Evolutionary conservation across 2,113 vertebrate species (phyloP), one percentile per base, ranked within the genome.

Genomic region (Apus apus): DNA sequence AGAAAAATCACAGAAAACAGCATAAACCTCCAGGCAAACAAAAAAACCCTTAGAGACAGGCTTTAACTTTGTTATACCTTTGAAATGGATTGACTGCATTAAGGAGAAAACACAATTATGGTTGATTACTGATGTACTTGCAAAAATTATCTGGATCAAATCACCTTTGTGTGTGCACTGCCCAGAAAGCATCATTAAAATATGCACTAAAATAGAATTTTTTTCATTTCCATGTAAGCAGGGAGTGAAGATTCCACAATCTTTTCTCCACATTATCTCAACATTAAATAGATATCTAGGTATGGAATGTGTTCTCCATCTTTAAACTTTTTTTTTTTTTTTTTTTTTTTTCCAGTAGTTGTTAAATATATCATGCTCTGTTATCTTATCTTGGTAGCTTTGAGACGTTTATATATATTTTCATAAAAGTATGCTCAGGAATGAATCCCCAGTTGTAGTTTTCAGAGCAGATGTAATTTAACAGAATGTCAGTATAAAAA

Each of bases 291-390:
- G 67, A 53, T 77, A 78, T 71, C 67, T 83, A 57, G 32, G 14
- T 16, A 67, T 86, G 91, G 91, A 96, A 93, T 88, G 75, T 65
- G 56, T 67, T 96, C 87, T 54, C 45, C 26, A 29, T 66, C 68
- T 90, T 73, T 57, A 90, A 91, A 67, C 43, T 36, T 11, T 89
- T 89, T 85, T 92, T 85, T 29, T 85, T 92, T 85, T 29, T 36
- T 11, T 89, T 89, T 36, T 11, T 89, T 89, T 85, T 92, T 85
- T 29, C 30, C 23, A 32, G 68, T 79, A 73, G 50, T 81, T 87
- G 26, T 90, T 92, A 92, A 82, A 87, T 87, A 73, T 62, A 82
- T 91, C 78, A 93, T 60, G 27, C 61, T 54, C 40, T 71, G 20
- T 73, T 95, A 89, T 85, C 84, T 86, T 64, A 26, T 79, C 22